Conservation (phyloP, 2,888 invertebrate species). For the Drosophila conformis region DNA sequence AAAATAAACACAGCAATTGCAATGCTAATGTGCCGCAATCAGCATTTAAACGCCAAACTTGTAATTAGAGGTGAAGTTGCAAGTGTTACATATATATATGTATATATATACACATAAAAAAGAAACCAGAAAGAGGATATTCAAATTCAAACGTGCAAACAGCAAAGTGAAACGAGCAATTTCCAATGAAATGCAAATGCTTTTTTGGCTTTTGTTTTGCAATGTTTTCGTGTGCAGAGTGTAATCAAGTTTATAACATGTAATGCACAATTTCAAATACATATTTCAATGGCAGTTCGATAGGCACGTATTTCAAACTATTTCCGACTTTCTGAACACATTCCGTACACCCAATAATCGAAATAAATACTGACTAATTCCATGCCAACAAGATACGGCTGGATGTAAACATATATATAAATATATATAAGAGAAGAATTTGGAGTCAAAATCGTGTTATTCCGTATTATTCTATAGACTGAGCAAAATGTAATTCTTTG, state of each 20-base stretch:
- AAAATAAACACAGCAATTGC: slow-evolving; percentile 40
- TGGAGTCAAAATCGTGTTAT: not conserved
- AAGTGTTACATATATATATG: not conserved
- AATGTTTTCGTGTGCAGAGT: not conserved
- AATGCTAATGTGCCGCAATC: slow-evolving; percentile 64
- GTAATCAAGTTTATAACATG: slow-evolving; percentile 14
- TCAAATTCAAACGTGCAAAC: slow-evolving; percentile 1
- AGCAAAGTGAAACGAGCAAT: slow-evolving; percentile 2
- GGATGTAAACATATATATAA: no score
- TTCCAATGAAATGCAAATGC: slow-evolving; percentile 35
- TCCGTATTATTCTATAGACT: not conserved
- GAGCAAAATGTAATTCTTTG: not conserved
- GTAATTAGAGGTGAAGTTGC: slow-evolving; percentile 34
- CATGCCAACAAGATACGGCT: no score
- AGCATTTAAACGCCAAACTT: slow-evolving; percentile 49
- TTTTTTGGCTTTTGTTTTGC: not conserved
- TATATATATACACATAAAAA: not conserved
- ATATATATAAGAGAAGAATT: no score
- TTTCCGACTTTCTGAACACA: not conserved
- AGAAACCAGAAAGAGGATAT: not conserved
- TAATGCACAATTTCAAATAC: not conserved
- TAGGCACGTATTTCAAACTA: slow-evolving; percentile 10
- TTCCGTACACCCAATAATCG: no score
- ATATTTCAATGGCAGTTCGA: not conserved
- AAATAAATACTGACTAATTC: not conserved